These are phyloP conservation scores for Xenentodon cancila DNA, from an alignment of 2,797 vertebrate genomes.

Conservation along the genomic window DNA sequence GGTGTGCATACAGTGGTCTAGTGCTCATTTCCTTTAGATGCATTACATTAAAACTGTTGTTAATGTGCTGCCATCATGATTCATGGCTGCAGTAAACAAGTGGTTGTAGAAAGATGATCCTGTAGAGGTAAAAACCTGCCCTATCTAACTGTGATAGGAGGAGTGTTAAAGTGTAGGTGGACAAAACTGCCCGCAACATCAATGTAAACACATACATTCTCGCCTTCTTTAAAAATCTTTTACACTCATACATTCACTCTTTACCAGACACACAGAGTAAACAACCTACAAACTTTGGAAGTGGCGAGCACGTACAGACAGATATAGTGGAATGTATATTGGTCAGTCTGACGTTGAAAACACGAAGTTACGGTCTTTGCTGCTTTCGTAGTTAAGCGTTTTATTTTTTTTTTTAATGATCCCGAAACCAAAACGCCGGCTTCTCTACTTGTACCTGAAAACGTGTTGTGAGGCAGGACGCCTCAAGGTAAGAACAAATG, in stretches of 20 bases:
- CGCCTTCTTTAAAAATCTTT: conserved; percentile 60
- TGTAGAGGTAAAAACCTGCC: conserved; percentile 67
- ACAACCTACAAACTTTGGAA: conserved; percentile 63
- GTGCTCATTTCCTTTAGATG: conserved; percentile 64
- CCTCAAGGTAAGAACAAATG: conserved; percentile 39
- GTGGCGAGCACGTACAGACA: conserved; percentile 46
- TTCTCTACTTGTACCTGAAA: conserved; percentile 65
- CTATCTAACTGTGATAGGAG: conserved; percentile 44
- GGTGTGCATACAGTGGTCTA: conserved; percentile 76
- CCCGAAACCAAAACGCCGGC: conserved; percentile 66
- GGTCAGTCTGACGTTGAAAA: conserved; percentile 55
- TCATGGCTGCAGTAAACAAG: conserved; percentile 48
- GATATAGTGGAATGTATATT: conserved; percentile 74
- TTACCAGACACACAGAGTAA: conserved; percentile 45
- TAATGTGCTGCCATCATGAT: conserved; percentile 54
- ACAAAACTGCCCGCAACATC: conserved; percentile 56
- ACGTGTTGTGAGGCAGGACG: conserved; percentile 12
- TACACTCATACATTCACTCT: conserved; percentile 47
- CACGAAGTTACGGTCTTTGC: conserved; percentile 78
- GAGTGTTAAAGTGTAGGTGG: conserved; percentile 53
- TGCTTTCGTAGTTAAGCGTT: conserved; percentile 59
- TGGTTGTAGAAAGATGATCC: conserved; percentile 57
- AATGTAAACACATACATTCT: conserved; percentile 64
- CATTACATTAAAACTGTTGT: conserved; percentile 55
- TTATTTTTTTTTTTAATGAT: conserved; percentile 60